These are phyloP conservation scores for Oophaga pumilio DNA, from an alignment of 2,113 vertebrate genomes.

Conservation along the genomic window DNA sequence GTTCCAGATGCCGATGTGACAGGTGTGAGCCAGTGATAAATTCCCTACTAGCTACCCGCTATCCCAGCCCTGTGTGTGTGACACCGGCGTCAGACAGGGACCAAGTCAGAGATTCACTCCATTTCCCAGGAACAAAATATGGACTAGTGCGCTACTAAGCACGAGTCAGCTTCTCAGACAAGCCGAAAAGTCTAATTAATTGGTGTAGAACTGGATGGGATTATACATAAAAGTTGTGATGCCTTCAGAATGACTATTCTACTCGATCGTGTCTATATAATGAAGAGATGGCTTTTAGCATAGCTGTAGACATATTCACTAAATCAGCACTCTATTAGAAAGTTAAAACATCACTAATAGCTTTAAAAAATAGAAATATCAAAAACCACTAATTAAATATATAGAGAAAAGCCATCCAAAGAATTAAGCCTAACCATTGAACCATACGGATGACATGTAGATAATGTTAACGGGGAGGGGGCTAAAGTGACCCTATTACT, in stretches of 20 bases:
- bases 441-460: no score
- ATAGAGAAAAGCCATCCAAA: no score
- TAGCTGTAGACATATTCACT: neutral
- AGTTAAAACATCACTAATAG: no score
- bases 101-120: neutral
- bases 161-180: neutral
- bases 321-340: no score
- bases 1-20: slow-evolving; percentile 97
- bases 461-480: no score
- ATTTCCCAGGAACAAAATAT: slow-evolving; percentile 25
- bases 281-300: no score
- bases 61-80: neutral
- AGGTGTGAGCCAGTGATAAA: slow-evolving; percentile 88
- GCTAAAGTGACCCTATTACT: no score
- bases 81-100: neutral
- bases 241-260: no score
- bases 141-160: neutral
- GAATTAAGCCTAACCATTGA: no score
- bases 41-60: slow-evolving; percentile 67
- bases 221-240: neutral
- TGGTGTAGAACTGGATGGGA: neutral
- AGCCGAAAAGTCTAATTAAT: neutral
- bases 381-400: no score
- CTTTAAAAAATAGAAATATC: no score
- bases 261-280: neutral